Evolutionary conservation across 2,113 vertebrate species (phyloP).

Genomic region (Passerina amoena): DNA sequence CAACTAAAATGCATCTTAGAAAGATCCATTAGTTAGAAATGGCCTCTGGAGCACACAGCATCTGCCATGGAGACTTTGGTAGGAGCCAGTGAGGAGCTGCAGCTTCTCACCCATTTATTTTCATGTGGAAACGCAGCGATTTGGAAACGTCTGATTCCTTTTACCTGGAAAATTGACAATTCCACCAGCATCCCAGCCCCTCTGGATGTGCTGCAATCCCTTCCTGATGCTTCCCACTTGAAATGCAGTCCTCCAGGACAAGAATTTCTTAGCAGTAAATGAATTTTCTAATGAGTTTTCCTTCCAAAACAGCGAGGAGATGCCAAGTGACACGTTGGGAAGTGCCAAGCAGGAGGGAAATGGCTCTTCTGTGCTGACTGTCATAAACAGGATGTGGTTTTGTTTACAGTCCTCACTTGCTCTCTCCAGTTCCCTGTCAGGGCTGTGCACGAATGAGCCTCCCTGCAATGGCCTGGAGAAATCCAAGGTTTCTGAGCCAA

Average conservation of each 20-base stretch:
- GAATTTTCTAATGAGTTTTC: conserved; percentile 22
- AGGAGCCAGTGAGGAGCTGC: neutral
- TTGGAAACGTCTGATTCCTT: conserved; percentile 4
- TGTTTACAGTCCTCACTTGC: neutral
- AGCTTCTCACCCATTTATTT: conserved; percentile 12
- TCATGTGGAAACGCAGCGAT: neutral
- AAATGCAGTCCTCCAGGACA: neutral
- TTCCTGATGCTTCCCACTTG: neutral
- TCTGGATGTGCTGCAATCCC: neutral
- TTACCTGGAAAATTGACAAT: neutral
- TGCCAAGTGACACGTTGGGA: conserved; percentile 22
- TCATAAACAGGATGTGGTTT: neutral
- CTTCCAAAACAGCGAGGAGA: neutral
- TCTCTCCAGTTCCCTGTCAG: neutral
- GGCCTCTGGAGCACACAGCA: conserved; percentile 21
- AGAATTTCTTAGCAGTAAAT: conserved; percentile 1
- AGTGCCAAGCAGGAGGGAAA: conserved; percentile 40
- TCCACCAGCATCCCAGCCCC: neutral
- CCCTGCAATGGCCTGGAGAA: neutral
- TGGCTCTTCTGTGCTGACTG: neutral
- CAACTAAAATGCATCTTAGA: conserved; percentile 7
- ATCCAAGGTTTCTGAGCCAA: neutral
- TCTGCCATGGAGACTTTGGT: neutral
- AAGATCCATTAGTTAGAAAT: conserved; percentile 36
- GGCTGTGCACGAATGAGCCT: neutral